Evolutionary conservation across 2,113 vertebrate species (phyloP), one percentile per base, ranked within the genome.

Genomic region (Sceloporus tristichus): DNA sequence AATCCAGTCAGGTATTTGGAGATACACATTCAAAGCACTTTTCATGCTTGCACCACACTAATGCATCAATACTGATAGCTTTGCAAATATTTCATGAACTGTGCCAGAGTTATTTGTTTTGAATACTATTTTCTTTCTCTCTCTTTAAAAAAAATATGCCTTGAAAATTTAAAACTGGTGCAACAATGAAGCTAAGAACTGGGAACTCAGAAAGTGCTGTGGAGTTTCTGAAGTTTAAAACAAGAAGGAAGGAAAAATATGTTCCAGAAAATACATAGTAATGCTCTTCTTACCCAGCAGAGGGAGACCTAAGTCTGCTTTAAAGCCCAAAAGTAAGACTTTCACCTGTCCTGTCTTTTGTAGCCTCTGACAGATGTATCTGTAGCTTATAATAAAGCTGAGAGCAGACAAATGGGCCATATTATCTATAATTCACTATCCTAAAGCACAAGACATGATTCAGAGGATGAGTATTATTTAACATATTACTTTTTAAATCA

Each of bases 261-360:
- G 42, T 77, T 1, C 34, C 19, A 10, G 59, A 48, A 1, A 0
- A 18, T 0, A 6, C 0, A 3, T 59, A 77, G 93, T 27, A 87
- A 88, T 0, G 48, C 1, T 38, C 1, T 59, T 59, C 0, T 4
- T 74, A 1, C 16, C 93, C 95, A 95, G 94, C 88, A 95, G 95
- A 95, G 95, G 89, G 94, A 3, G 90, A 90, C 87, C 93, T 79
- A 77, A 4, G 90, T 25, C 91, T n/a, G 0, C 0, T 68, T 83
- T 59, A 93, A 95, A 94, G 68, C 11, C 38, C n/a, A 74, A 62
- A 77, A 10, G 4, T 3, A 13, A 19, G 2, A 25, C 62, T 2
- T 7, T 2, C 6, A n/a, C 1, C 3, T 0, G 16, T 6, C 0
- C 2, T 0, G 68, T 74, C 48, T 27, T 66, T 74, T 4, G 1